These are phyloP conservation scores for Lasioglossum albipes DNA, from an alignment of 1,140 invertebrate species.

Conservation along the genomic window DNA sequence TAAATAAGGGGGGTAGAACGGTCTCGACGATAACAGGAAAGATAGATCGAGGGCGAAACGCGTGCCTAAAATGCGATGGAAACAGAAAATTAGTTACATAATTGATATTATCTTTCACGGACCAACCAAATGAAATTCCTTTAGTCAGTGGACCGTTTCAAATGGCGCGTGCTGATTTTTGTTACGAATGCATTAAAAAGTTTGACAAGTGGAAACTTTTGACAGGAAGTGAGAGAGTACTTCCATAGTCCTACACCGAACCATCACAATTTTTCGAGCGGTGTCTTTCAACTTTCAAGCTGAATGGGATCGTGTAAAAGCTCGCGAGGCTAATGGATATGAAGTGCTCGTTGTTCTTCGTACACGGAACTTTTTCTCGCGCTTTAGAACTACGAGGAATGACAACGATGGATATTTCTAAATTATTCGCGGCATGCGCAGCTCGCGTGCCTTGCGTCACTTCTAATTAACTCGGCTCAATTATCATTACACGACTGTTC, in stretches of 20 bases:
- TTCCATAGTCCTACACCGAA: background rate
- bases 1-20: background rate
- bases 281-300: background rate
- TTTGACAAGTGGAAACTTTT: too few species aligned
- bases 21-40: background rate
- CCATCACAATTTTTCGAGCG: background rate
- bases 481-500: constrained; percentile 62
- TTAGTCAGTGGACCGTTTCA: too few species aligned
- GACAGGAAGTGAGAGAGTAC: background rate
- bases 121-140: too few species aligned
- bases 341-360: background rate
- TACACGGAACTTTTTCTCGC: background rate
- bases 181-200: too few species aligned
- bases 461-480: constrained; percentile 70
- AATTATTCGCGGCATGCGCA: constrained; percentile 58
- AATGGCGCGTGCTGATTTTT: too few species aligned
- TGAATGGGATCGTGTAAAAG: background rate
- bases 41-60: background rate
- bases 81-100: too few species aligned
- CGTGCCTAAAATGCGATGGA: background rate
- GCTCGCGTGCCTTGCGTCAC: constrained; percentile 71
- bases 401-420: constrained; percentile 30
- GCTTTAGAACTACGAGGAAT: background rate
- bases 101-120: too few species aligned
- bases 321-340: background rate